These are phyloP conservation scores for Tricholauxania praeusta DNA, from an alignment of 2,888 invertebrate species.

Conservation along the genomic window DNA sequence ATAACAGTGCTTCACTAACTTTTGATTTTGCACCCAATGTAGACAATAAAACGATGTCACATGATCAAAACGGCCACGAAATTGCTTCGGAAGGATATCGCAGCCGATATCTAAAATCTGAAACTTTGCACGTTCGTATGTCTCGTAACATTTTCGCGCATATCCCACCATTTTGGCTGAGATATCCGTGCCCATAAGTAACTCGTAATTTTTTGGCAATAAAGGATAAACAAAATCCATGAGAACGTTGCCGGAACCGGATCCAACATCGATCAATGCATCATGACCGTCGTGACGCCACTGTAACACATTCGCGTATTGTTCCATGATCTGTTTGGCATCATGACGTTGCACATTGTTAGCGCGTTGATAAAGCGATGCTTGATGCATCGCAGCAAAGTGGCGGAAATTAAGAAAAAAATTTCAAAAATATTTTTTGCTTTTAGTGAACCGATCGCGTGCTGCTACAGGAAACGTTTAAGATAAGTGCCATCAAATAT, in stretches of 20 bases:
- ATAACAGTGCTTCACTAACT: background rate
- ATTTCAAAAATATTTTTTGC: background rate
- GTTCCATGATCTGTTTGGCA: constrained; percentile 74
- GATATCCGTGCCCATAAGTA: constrained; percentile 76
- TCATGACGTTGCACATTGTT: constrained; percentile 78
- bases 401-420: background rate
- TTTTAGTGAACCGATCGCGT: too few species aligned
- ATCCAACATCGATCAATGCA: constrained; percentile 78
- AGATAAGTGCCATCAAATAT: too few species aligned
- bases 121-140: constrained; percentile 66
- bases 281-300: constrained; percentile 71
- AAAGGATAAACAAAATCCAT: constrained; percentile 73
- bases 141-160: constrained; percentile 71
- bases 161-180: constrained; percentile 78
- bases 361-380: constrained; percentile 76
- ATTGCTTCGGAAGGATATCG: constrained; percentile 66
- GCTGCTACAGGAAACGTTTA: too few species aligned
- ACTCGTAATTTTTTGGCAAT: constrained; percentile 70
- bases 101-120: constrained; percentile 70
- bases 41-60: constrained; percentile 81
- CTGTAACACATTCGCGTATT: constrained; percentile 72
- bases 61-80: constrained; percentile 73
- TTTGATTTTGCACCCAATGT: constrained; percentile 80
- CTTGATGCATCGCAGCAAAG: constrained; percentile 70
- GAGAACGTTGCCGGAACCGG: constrained; percentile 79